Conservation (phyloP, 1,140 invertebrate genomes). For the Calliopsis andreniformis region DNA sequence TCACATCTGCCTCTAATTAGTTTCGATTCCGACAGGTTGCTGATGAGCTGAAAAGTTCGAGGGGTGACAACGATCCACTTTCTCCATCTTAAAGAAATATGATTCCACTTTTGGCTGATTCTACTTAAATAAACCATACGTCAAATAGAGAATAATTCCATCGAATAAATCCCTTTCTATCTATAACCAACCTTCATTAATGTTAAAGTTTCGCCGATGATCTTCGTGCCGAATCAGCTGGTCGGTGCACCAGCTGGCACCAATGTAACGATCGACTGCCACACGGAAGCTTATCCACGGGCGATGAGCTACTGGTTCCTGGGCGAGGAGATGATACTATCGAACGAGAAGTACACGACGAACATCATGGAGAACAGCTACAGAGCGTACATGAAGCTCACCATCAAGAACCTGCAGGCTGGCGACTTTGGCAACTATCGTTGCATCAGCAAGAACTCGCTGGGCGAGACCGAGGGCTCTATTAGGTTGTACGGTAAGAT, state of each 20-base stretch:
- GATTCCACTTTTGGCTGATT: too few relatives aligned
- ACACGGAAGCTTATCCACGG: slow-evolving; percentile 95
- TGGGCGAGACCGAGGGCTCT: slow-evolving; percentile 96
- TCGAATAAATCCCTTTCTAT: not conserved
- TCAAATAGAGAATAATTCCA: too few relatives aligned
- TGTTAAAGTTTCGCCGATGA: slow-evolving; percentile 92
- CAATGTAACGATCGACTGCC: slow-evolving; percentile 95
- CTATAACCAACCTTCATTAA: slow-evolving; percentile 13
- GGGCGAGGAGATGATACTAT: slow-evolving; percentile 91
- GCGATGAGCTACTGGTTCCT: slow-evolving; percentile 96
- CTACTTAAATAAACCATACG: too few relatives aligned
- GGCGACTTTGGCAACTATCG: slow-evolving; percentile 92
- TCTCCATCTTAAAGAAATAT: too few relatives aligned
- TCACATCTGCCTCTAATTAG: too few relatives aligned
- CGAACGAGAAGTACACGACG: slow-evolving; percentile 91
- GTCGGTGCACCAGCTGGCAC: slow-evolving; percentile 93
- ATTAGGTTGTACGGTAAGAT: slow-evolving; percentile 95
- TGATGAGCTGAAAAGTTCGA: too few relatives aligned
- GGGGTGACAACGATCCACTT: too few relatives aligned
- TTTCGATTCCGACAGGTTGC: too few relatives aligned
- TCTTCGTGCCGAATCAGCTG: slow-evolving; percentile 95
- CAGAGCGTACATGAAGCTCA: slow-evolving; percentile 92
- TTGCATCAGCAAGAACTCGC: slow-evolving; percentile 95
- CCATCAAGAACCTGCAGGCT: slow-evolving; percentile 88
- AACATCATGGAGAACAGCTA: slow-evolving; percentile 91